Evolutionary conservation across 2,797 vertebrate genomes (phyloP), one percentile per base, ranked within the genome.

Genomic region (Enteromius afrohamiltoni): DNA sequence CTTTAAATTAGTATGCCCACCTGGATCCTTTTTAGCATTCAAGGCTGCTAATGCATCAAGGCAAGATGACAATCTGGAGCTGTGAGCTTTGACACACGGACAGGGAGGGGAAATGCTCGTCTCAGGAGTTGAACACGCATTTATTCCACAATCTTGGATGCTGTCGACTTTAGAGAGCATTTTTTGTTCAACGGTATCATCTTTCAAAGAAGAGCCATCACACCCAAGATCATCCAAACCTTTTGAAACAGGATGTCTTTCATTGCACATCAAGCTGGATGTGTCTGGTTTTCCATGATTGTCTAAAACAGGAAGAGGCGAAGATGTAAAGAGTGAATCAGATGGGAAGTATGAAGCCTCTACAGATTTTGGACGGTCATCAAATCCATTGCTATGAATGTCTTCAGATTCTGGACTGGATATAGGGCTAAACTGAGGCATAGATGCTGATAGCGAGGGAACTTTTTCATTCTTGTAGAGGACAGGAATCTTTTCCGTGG

Each of bases 321-420:
- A 88, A 16, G 94, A 86, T 58, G 92, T 90, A 75, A 95, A 95
- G 82, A 94, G 83, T 1, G 90, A 91, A 64, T 94, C 91, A 0
- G 95, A 90, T 23, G 94, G 92, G 77, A 97, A 96, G 89, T 94
- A 96, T 0, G 94, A 93, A 83, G 90, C 92, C 51, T 96, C 96
- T 62, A 89, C 88, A 82, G 91, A 92, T 88, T 96, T 96, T 82
- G 94, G 88, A 90, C 93, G 89, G 49, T 92, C 92, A 70, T 93
- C 92, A 86, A 95, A 91, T 77, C 87, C 93, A 75, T 92, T 93
- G 55, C 94, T 94, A 76, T 92, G 92, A 0, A 91, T 17, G 0
- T 96, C 96, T 87, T 98, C 97, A 0, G 95, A 93, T 73, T 97
- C 97, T 1, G 97, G 96, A 89, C 97, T 98, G 79, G 97, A 99